Evolutionary conservation across 1,140 invertebrate genomes (phyloP).

Genomic region (Nixonia krombeini): DNA sequence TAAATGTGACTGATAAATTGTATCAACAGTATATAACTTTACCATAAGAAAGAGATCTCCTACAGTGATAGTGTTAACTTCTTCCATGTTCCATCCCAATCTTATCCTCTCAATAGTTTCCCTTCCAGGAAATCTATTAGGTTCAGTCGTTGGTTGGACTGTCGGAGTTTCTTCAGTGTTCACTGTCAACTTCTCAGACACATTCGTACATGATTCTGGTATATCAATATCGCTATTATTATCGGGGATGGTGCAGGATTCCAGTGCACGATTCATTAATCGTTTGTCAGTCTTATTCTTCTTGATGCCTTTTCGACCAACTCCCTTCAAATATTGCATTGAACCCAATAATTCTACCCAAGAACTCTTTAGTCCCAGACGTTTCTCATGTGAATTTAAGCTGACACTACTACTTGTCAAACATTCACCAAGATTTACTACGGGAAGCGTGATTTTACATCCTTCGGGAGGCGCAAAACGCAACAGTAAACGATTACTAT

Average conservation of each 20-base stretch:
- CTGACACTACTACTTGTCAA: constrained; percentile 82
- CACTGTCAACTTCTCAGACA: constrained; percentile 51
- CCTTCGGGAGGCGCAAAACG: constrained; percentile 72
- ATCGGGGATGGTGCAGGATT: constrained; percentile 50
- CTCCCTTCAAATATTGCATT: constrained; percentile 64
- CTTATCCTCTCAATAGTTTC: constrained; percentile 75
- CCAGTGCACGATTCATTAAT: constrained; percentile 44
- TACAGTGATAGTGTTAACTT: constrained; percentile 84
- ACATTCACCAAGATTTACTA: constrained; percentile 81
- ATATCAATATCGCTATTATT: constrained; percentile 65
- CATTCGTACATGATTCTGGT: constrained; percentile 51
- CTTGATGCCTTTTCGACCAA: constrained; percentile 67
- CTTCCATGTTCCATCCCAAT: constrained; percentile 84
- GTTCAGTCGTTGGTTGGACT: constrained; percentile 42
- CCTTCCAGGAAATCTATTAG: constrained; percentile 65
- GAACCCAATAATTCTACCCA: constrained; percentile 62
- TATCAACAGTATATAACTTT: too few species aligned
- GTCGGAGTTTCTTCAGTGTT: constrained; percentile 22
- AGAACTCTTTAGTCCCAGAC: constrained; percentile 74
- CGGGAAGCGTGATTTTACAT: constrained; percentile 77
- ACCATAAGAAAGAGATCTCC: constrained; percentile 93
- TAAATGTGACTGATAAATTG: too few species aligned
- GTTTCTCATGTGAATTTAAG: constrained; percentile 80
- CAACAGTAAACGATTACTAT: constrained; percentile 59
- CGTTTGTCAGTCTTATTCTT: constrained; percentile 64